Evolutionary conservation across 2,888 invertebrate genomes (phyloP), one percentile per base, ranked within the genome.

Genomic region (Epirrita christyi): DNA sequence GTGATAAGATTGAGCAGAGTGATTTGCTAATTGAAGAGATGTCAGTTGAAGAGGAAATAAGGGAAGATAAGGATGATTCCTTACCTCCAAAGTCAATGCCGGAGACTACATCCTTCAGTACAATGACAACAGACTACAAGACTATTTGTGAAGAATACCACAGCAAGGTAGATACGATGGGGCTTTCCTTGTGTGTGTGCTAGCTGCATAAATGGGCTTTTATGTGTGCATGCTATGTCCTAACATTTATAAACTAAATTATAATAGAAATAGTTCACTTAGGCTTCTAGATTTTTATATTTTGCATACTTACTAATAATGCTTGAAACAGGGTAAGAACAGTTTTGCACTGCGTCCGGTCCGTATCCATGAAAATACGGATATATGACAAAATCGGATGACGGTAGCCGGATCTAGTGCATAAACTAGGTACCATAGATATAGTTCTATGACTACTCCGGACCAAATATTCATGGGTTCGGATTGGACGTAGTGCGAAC

Each of bases 81-180:
- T 75, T 78, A 1, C 85, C 84, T 45, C 83, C 84, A 1, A 91
- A 88, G 60, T 90, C 89, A 1, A 77, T 87, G 54, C 78, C 80
- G 10, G 91, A 92, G 44, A 85, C 83, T 9, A 76, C 81, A 61
- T 90, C 92, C 61, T 92, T 94, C 55, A 93, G 92, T 69, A 93
- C 94, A 6, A 88, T 94, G 68, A 93, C 95, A 8, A 95, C 95
- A 27, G 96, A 96, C 66, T 95, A 96, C 78, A 94, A 94, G 75
- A 95, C 95, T 13, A 92, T 95, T 52, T 94, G 95, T 73, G 95
- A 95, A 68, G 94, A 95, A 60, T 95, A 94, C 78, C 93, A 94
- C 47, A 92, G 83, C 52, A 95, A 95, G 93, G 96, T 96, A 89
- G 76, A 86, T 37, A 21, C 21, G 2, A 21, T 21, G 21, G 21